These are phyloP conservation scores for Melanotaenia nigrans DNA, from an alignment of 2,797 vertebrate genomes.

Conservation along the genomic window DNA sequence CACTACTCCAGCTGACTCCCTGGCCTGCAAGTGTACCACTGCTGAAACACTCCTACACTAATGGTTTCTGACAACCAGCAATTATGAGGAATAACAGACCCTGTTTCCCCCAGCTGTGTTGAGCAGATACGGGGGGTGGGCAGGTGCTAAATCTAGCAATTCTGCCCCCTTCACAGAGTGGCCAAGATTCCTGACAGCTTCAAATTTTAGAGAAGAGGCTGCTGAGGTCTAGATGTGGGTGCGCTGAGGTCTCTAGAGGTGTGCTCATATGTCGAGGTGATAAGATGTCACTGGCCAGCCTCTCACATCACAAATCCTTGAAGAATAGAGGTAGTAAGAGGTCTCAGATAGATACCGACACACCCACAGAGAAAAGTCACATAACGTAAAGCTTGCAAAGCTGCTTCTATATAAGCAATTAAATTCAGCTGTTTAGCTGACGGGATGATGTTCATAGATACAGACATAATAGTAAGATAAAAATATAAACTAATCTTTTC, in stretches of 20 bases:
- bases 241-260: constrained; percentile 15
- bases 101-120: constrained; percentile 39
- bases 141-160: constrained; percentile 51
- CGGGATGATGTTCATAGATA: neutral
- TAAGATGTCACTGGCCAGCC: constrained; percentile 27
- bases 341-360: constrained; percentile 2
- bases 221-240: constrained; percentile 35
- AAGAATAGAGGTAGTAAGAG: constrained; percentile 2
- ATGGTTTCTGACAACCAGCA: constrained; percentile 80
- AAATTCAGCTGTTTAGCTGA: neutral
- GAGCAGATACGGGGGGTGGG: constrained; percentile 41
- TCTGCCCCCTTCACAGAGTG: constrained; percentile 44
- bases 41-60: constrained; percentile 72
- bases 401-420: neutral
- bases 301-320: constrained; percentile 33
- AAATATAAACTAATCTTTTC: neutral
- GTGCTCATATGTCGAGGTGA: constrained; percentile 45
- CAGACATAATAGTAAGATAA: neutral
- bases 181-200: constrained; percentile 50
- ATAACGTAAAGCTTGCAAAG: neutral
- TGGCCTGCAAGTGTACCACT: constrained; percentile 40
- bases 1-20: constrained; percentile 65
- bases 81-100: constrained; percentile 79
- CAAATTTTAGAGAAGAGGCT: constrained; percentile 12
- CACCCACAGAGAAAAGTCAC: neutral